Evolutionary conservation across 1,140 invertebrate genomes (phyloP).

Genomic region (Drosophila paulistorum): DNA sequence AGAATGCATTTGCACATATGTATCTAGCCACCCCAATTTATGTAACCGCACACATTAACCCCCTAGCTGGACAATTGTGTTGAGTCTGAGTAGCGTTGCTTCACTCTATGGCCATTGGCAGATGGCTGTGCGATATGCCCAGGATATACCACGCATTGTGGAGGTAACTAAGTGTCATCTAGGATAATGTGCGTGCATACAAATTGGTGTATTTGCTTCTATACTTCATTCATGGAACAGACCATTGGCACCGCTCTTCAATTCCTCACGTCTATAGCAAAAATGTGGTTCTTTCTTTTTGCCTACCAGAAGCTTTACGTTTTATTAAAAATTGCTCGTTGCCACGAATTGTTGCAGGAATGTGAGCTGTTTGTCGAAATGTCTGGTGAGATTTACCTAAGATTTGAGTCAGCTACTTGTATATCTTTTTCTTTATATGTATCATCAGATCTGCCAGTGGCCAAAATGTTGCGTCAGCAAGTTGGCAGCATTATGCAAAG

Average conservation of each 20-base stretch:
- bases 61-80: constrained; percentile 57
- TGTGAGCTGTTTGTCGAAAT: constrained; percentile 66
- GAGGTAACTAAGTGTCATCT: constrained; percentile 35
- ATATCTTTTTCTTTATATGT: not conserved
- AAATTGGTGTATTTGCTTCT: constrained; percentile 26
- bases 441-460: constrained; percentile 53
- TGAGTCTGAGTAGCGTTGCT: constrained; percentile 44
- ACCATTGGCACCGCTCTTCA: constrained; percentile 59
- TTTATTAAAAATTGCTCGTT: constrained; percentile 45
- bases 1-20: no score
- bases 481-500: constrained; percentile 52
- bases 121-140: constrained; percentile 47
- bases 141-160: constrained; percentile 56
- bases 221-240: constrained; percentile 27
- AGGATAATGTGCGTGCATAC: constrained; percentile 14
- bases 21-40: not conserved
- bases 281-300: constrained; percentile 67
- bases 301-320: constrained; percentile 51
- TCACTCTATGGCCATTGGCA: constrained; percentile 71
- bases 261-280: constrained; percentile 59
- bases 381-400: constrained; percentile 25
- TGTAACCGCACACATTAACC: not conserved
- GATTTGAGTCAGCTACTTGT: not conserved
- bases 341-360: constrained; percentile 56
- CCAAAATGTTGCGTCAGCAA: constrained; percentile 29